Base-by-base conservation (phyloP, 2,113 vertebrate genomes). In the Riparia riparia region DNA sequence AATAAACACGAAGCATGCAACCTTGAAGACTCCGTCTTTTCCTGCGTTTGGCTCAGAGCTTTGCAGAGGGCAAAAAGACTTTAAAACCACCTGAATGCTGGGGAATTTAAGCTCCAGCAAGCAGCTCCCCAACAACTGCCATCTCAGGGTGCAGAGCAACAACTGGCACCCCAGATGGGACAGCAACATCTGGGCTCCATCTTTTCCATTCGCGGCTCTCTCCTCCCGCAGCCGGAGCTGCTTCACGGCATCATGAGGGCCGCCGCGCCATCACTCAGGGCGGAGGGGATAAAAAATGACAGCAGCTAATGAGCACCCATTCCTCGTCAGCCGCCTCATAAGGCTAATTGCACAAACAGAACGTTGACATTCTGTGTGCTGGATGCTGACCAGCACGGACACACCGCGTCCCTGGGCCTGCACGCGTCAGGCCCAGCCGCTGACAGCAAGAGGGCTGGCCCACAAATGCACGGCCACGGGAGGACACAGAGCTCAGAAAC, bases 311-410 rank as follows among this genome's bases (percentile, higher is more conserved):
- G 65, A 83, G 78, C 66, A 90, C 69, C 95, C 41, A 74, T 88
- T 92, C 80, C 93, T 90, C 88, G 90, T 94, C 84, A 96, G 85
- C 41, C 0, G 68, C 89, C 90, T 96, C 97, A 97, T 98, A 90
- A 89, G 73, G 79, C 82, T 86, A 6, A 96, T 97, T 96, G 94
- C 57, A 81, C 77, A 86, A 90, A 88, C 64, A 69, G 94, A 70
- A 28, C 2, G 9, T 77, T 90, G 6, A 69, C 93, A 73, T 49
- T 77, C 53, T 6, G 21, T 39, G 47, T 61, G 51, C 60, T 92
- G 88, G 71, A 91, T 65, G 15, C 53, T 58, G 53, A 72, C 58
- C 87, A 86, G 68, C 1, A 7, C 41, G 57, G 32, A 74, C 8
- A 53, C 12, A 29, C 20, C 25, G 28, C 53, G 25, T 60, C 69